These are phyloP conservation scores for Pangasianodon hypophthalmus DNA, from an alignment of 2,113 vertebrate genomes.

Conservation along the genomic window DNA sequence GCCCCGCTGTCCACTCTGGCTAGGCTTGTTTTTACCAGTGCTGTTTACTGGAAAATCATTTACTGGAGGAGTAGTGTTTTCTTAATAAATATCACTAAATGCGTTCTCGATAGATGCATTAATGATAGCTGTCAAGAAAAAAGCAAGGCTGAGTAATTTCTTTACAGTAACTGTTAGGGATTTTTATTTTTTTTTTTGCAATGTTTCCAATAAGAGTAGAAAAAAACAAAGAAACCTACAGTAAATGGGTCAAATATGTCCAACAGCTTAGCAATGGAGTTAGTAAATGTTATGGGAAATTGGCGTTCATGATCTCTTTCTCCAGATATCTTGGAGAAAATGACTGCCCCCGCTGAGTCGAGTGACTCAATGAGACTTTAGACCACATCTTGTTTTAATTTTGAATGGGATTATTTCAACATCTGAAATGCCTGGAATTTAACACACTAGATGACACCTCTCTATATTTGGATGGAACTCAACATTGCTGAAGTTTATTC, in stretches of 20 bases:
- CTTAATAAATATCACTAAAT: conserved; percentile 6
- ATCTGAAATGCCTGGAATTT: conserved; percentile 11
- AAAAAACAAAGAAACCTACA: not conserved
- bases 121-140: not conserved
- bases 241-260: not conserved
- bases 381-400: conserved; percentile 41
- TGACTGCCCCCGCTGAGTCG: not conserved
- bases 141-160: not conserved
- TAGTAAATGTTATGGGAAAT: conserved; percentile 33
- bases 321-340: conserved; percentile 1
- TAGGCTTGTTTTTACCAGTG: conserved; percentile 42
- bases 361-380: not conserved
- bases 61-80: conserved; percentile 38
- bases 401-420: conserved; percentile 12
- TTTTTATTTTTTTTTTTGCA: not conserved
- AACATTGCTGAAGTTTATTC: not conserved
- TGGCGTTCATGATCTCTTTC: conserved; percentile 3
- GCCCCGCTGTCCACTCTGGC: conserved; percentile 29
- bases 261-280: not conserved
- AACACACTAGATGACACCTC: conserved; percentile 3
- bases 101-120: not conserved
- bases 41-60: conserved; percentile 51
- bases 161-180: conserved; percentile 7
- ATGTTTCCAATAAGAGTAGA: not conserved
- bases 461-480: not conserved